Conservation (phyloP, 2,888 invertebrate genomes). For the Torymus texanus region DNA sequence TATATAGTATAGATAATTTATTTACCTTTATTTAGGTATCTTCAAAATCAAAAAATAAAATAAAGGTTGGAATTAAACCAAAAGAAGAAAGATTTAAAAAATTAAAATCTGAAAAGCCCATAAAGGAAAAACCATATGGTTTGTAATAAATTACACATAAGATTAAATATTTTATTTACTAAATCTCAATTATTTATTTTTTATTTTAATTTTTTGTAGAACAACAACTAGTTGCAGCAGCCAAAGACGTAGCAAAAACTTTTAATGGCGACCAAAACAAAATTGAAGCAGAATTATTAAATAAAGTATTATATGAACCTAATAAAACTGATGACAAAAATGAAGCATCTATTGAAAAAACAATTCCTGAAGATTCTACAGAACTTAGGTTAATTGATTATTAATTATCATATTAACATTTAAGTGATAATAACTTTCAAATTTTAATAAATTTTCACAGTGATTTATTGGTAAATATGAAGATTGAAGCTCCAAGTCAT, state of each 20-base stretch:
- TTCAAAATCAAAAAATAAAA: background rate
- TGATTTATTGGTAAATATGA: too few relatives aligned
- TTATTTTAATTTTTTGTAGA: constrained; percentile 60
- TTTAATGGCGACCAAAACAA: constrained; percentile 82
- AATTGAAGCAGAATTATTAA: constrained; percentile 85
- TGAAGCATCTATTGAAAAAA: background rate
- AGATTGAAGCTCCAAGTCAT: too few relatives aligned
- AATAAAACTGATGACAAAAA: too few relatives aligned
- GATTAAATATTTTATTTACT: background rate
- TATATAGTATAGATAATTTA: too few relatives aligned
- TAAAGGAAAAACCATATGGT: constrained; percentile 50
- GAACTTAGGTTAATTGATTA: constrained; percentile 50
- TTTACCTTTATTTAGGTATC: constrained; percentile 3
- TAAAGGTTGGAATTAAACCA: constrained; percentile 59
- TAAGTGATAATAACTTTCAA: background rate
- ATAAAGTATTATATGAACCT: constrained; percentile 79
- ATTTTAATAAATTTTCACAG: too few relatives aligned
- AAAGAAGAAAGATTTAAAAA: constrained; percentile 45
- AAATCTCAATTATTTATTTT: background rate
- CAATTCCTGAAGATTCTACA: constrained; percentile 12
- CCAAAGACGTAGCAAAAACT: constrained; percentile 82
- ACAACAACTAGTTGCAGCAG: constrained; percentile 79
- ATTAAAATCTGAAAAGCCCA: background rate
- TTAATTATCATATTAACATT: constrained; percentile 14
- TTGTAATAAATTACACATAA: constrained; percentile 41